Base-by-base conservation (phyloP, 2,113 vertebrate species). In the Aplodontia rufa region DNA sequence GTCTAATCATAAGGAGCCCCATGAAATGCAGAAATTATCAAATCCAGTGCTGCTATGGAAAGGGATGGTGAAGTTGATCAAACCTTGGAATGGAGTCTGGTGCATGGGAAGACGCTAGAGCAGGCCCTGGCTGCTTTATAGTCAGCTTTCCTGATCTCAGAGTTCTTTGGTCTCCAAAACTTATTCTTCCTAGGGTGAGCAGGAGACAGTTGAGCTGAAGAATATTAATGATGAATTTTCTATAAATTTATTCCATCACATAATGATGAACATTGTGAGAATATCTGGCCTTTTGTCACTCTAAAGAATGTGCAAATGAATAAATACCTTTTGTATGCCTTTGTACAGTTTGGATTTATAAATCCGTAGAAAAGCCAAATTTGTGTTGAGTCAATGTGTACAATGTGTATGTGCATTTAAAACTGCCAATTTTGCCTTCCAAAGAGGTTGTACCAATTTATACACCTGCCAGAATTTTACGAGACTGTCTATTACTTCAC, bases 391-490 rank as follows among this genome's bases (percentile, higher is more conserved):
- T 90, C 16, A 14, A 47, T 55, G 60, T 47, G 16, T 64, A 64
- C 58, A 53, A n/a, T 45, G 85, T 53, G 9, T 45, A 17, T 76
- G 42, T 72, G 32, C 10, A 1, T 95, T 95, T 66, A 35, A 88
- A 82, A 85, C 74, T 78, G 66, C 84, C 81, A 79, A 10, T 90
- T 81, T 91, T 88, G 68, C 81, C 51, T 93, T 97, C 87, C 55
- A 88, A 81, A 74, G 53, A 90, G 32, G 40, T 81, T 79, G 60
- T 79, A 76, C 47, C 53, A 12, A 82, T 92, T 86, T 91, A 86
- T 82, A 78, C 51, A 92, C 93, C 82, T 96, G 94, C 91, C 71
- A 96, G 96, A 85, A 79, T 83, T 92, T 91, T 86, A 85, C 53
- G 72, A 78, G 81, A 51, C 13, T 72, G 64, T 35, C 84, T 93